Evolutionary conservation across 2,888 invertebrate genomes (phyloP).

Genomic region (Drosophila antonietae): DNA sequence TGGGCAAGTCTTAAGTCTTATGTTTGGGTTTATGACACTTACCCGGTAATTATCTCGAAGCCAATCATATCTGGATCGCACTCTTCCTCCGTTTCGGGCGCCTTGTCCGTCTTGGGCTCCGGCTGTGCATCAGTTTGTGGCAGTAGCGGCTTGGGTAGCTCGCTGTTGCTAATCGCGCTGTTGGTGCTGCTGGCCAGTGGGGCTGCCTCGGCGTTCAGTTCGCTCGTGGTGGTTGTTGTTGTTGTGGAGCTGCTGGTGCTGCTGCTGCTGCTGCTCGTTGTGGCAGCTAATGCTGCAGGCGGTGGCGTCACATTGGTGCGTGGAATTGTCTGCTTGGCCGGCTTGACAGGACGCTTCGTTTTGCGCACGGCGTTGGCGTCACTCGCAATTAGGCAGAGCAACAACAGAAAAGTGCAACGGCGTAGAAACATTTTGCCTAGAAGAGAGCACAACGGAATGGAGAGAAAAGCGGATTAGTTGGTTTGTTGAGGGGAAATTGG

Average conservation of each 20-base stretch:
- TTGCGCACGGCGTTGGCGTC: slow-evolving; percentile 82
- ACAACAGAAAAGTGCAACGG: slow-evolving; percentile 79
- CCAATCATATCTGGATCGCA: slow-evolving; percentile 96
- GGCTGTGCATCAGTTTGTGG: slow-evolving; percentile 60
- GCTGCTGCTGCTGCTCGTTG: slow-evolving; percentile 63
- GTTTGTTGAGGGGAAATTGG: slow-evolving; percentile 1
- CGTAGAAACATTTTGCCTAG: slow-evolving; percentile 82
- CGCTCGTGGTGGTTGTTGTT: slow-evolving; percentile 43
- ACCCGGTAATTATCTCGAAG: slow-evolving; percentile 96
- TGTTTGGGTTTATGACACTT: slow-evolving; percentile 71
- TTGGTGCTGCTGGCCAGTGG: slow-evolving; percentile 42
- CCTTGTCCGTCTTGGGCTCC: slow-evolving; percentile 80
- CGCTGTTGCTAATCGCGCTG: slow-evolving; percentile 63
- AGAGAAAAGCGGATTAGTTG: slow-evolving; percentile 8
- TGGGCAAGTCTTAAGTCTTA: neutral
- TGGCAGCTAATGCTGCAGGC: slow-evolving; percentile 57
- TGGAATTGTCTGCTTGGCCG: slow-evolving; percentile 82
- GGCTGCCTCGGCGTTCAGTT: slow-evolving; percentile 41
- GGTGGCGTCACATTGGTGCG: slow-evolving; percentile 83
- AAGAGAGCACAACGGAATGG: slow-evolving; percentile 19
- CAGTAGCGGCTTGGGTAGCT: slow-evolving; percentile 81
- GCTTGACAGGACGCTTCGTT: slow-evolving; percentile 83
- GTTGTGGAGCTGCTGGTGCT: slow-evolving; percentile 35
- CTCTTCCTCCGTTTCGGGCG: slow-evolving; percentile 87
- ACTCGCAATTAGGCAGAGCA: slow-evolving; percentile 82